phyloP scores from a whole-genome alignment of 2,113 vertebrate genomes.

The Gasterosteus nipponicus region DNA sequence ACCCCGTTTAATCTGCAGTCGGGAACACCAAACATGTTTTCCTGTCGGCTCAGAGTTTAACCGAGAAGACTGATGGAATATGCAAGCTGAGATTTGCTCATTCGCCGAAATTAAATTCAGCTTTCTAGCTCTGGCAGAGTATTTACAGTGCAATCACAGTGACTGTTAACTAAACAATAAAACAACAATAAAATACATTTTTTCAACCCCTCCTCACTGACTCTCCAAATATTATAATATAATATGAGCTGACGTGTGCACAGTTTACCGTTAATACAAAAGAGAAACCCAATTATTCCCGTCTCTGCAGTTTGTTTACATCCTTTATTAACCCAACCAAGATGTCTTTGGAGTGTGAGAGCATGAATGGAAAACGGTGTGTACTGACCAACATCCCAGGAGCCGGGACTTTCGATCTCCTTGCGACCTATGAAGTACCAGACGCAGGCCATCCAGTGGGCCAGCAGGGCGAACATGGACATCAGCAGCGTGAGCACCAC shows the following conservation, averaged over 20 bases:
- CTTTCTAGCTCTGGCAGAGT: neutral
- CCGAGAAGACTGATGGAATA: neutral
- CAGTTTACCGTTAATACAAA: constrained; percentile 13
- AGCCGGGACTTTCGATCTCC: constrained; percentile 80
- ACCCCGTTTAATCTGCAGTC: constrained; percentile 2
- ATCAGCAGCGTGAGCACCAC: constrained; percentile 87
- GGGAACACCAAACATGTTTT: neutral
- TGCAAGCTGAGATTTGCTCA: constrained; percentile 4
- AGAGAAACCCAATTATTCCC: neutral
- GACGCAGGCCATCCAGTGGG: constrained; percentile 88
- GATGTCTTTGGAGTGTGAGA: neutral
- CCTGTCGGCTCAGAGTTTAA: neutral
- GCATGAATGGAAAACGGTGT: neutral
- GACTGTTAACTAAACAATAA: constrained; percentile 3
- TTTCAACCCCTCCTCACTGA: neutral
- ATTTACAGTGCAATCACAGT: constrained; percentile 1
- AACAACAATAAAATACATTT: constrained; percentile 14
- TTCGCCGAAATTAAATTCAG: constrained; percentile 14
- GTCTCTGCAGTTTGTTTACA: no score
- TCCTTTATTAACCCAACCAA: neutral
- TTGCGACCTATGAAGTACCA: constrained; percentile 85
- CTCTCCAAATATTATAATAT: neutral
- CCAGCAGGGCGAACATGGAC: constrained; percentile 86
- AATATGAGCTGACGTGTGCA: neutral
- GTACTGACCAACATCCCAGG: constrained; percentile 84